Conservation (phyloP, 2,113 vertebrate species). For the Potamarius usumacintae region DNA sequence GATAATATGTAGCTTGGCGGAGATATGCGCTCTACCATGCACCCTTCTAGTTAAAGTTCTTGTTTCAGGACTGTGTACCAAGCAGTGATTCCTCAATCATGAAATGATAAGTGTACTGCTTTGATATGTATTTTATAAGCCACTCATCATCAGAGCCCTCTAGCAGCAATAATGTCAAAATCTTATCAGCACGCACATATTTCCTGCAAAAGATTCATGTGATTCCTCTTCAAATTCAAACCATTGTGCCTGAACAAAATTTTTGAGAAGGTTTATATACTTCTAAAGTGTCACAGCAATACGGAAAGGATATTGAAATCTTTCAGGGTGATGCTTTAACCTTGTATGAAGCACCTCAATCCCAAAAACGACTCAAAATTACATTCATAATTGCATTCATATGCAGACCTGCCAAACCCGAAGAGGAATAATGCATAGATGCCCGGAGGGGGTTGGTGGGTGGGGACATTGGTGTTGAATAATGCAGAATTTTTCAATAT, state of each 20-base stretch:
- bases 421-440: background rate
- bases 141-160: background rate
- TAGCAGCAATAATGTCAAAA: constrained; percentile 16
- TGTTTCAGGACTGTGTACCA: background rate
- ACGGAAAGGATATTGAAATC: constrained; percentile 33
- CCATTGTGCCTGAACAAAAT: background rate
- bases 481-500: background rate
- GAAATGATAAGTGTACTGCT: background rate
- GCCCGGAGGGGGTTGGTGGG: background rate
- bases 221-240: background rate
- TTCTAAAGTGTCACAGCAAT: constrained; percentile 31
- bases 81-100: background rate
- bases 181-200: background rate
- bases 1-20: no score
- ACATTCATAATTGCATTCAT: constrained; percentile 35
- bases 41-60: background rate
- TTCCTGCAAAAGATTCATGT: background rate
- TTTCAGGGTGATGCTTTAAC: constrained; percentile 2
- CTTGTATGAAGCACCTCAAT: background rate
- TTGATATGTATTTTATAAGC: background rate
- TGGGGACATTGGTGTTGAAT: background rate
- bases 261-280: background rate
- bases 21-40: no score
- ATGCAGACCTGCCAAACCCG: background rate
- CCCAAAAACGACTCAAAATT: constrained; percentile 28